A percentile compares a stretch with the other conserved stretches of the same genome.
phyloP scores from a whole-genome alignment of 2,888 invertebrate genomes.

The Callyntrura guangdongensis region DNA sequence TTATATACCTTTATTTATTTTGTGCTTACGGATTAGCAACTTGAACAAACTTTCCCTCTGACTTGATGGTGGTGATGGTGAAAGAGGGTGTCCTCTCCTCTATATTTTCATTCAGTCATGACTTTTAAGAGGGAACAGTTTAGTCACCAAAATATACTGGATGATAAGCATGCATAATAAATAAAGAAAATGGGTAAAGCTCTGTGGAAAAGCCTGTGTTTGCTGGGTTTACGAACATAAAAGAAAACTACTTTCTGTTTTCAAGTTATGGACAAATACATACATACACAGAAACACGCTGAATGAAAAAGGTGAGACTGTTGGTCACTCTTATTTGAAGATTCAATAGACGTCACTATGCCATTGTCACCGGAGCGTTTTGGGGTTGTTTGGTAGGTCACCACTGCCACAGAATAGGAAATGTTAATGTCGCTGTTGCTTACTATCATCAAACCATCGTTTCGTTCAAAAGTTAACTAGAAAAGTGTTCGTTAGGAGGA shows the following conservation, averaged over 20 bases:
- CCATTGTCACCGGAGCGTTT: not conserved
- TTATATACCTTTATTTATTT: constrained; percentile 48
- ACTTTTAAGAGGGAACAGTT: not conserved
- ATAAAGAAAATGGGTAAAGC: constrained; percentile 41
- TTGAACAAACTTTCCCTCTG: constrained; percentile 27
- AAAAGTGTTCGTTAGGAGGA: constrained; percentile 33
- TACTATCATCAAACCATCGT: not conserved
- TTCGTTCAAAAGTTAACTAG: constrained; percentile 27
- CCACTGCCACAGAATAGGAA: not conserved
- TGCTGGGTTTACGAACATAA: not conserved
- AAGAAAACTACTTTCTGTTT: not conserved
- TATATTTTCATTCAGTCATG: not conserved
- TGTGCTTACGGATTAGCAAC: constrained; percentile 62
- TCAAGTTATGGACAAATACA: not conserved
- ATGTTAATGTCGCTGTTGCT: not conserved
- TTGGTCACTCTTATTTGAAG: constrained; percentile 27
- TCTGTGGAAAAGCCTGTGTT: not conserved
- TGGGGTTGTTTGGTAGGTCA: not conserved
- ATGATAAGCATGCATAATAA: constrained; percentile 52
- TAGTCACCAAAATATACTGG: not conserved
- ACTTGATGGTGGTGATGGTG: constrained; percentile 15
- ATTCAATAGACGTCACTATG: constrained; percentile 10
- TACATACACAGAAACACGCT: not conserved
- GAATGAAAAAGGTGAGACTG: not conserved
- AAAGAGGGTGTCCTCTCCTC: constrained; percentile 27